Evolutionary conservation across 2,888 invertebrate genomes (phyloP), one percentile per base, ranked within the genome.

Genomic region (Sepioteuthis lessoniana): DNA sequence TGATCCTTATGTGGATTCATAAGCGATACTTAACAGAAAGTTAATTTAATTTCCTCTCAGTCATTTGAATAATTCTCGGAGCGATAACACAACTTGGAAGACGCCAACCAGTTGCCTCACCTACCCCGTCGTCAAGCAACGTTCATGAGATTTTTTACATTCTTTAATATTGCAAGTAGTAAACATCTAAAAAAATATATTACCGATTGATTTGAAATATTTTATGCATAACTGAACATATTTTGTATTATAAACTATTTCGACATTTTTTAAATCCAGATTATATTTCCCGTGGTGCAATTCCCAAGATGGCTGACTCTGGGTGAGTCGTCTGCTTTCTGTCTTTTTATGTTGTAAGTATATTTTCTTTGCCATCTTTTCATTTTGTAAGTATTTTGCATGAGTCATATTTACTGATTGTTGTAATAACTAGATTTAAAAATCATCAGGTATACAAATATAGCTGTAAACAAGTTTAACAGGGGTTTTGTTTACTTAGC

Each of bases 1-100:
- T 93, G 47, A 93, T 38, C 60, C 93, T 60, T 93, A 93, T 60
- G 93, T 93, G 93, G 38, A 93, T 93, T 93, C 93, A 93, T 93
- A 93, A 93, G 93, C 50, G 35, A 90, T n/a, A 94, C 90, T 94
- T 94, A 60, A 50, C 55, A 93, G 13, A 93, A 92, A 92, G 91
- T 92, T 92, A 92, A 46, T 92, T 92, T 46, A 92, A 92, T 92
- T 92, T 92, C 91, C 91, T 92, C 91, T 92, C 91, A 47, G 46
- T 92, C 91, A 92, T 92, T 92, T 92, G 91, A 92, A 92, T 92
- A 42, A 92, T 76, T 92, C 91, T 92, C 42, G 91, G 31, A 31
- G 47, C 19, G 46, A 92, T 92, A 92, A 92, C 91, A 46, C 47
- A 76, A 92, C 91, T 92, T 31, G 91, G 91, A 92, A 92, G 91